Evolutionary conservation across 2,113 vertebrate species (phyloP), one percentile per base, ranked within the genome.

Genomic region (Malurus alboscapulatus): DNA sequence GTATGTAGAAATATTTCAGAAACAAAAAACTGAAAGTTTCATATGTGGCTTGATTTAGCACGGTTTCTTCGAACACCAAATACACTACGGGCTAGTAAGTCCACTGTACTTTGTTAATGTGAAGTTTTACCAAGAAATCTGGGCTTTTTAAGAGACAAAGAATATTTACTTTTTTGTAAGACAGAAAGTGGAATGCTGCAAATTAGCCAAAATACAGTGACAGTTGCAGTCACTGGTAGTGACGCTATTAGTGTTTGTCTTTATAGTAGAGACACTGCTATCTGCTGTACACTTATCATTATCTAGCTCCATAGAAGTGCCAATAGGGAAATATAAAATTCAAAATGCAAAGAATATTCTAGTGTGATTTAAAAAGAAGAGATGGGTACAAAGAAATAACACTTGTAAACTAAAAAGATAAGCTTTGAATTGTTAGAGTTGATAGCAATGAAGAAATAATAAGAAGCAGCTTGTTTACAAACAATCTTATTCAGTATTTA

Each of bases 401-500:
- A 63, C 4, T 61, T 63, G 7, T 15, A 84, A 92, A 88, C 59
- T 87, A 24, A 91, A 63, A 91, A 32, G 14, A 44, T 21, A 88
- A 54, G 8, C 36, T 88, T 61, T 88, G 77, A 81, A 29, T 72
- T 68, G 25, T 63, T 94, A 27, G 47, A 93, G 48, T 75, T 92
- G 87, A 81, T 48, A 47, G 44, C 58, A 76, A 47, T 84, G 79
- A 68, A 61, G 24, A 86, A 89, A 62, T 57, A 80, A 54, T 77
- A 92, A 65, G 3, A 61, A 80, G 11, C 45, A 90, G 20, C 20
- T 87, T 96, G 81, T 90, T 93, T 94, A 85, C 42, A 93, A 90
- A 90, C 84, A 92, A 45, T 16, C 77, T 92, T 89, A 72, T 61
- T 45, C 22, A 53, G 44, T 86, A 71, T 89, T 95, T 94, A 47